Base-by-base conservation (phyloP, 2,888 invertebrate genomes). In the Arenicola marina region DNA sequence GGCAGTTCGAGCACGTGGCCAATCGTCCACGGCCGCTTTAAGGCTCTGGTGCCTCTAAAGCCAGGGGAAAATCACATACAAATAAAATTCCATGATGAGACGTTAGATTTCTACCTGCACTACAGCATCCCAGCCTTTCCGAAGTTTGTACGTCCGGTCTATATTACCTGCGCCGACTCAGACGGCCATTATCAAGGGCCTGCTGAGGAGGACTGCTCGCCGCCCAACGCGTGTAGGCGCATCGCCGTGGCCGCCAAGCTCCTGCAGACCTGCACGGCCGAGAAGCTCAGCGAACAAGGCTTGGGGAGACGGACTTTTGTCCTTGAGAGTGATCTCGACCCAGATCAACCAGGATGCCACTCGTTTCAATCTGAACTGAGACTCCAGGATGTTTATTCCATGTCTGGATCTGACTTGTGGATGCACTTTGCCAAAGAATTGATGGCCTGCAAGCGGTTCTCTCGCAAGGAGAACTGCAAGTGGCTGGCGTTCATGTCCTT, bases 401-500 rank as follows among this genome's bases (percentile, higher is more conserved):
- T 92, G 88, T 87, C 87, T 71, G 91, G 92, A 77, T 87, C 90
- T 54, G 90, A 92, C 70, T 83, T 96, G 55, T 97, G 95, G 95
- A 87, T 89, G 72, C 85, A 89, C 78, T 89, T 94, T 80, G 95
- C 92, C 1, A 87, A 91, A 69, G 95, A 95, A 84, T 85, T 96
- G 51, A 90, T 93, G 87, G 87, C 88, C 60, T 90, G 76, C 34
- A 31, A 63, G 15, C 64, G 71, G 59, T 75, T 78, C 57, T 43
- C 61, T 0, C 86, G 88, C 68, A 87, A 89, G 71, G 75, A 76
- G 28, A 61, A 68, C 45, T 87, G 90, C 70, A 97, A 96, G 83
- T 95, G 92, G 85, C 86, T 95, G 62, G 94, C 91, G 0, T 95
- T 96, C 78, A 86, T 95, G 70, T 92, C 92, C 0, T 93, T 93